phyloP scores from a whole-genome alignment of 2,888 invertebrate species.

The Drosophila yooni region DNA sequence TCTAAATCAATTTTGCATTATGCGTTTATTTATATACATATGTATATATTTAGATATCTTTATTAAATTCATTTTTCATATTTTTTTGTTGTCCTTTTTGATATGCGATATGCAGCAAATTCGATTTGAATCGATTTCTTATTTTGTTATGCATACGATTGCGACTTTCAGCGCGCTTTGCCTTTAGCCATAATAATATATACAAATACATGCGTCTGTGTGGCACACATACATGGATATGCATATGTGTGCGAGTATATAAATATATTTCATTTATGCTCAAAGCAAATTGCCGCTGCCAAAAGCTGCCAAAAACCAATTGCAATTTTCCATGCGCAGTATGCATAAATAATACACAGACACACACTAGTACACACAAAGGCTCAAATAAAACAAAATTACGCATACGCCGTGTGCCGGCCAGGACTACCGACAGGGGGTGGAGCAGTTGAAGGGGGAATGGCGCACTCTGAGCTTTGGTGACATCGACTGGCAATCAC shows the following conservation, averaged over 20 bases:
- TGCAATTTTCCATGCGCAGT: conserved; percentile 76
- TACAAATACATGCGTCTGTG: conserved; percentile 11
- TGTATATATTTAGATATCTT: too few species aligned
- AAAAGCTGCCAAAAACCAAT: conserved; percentile 74
- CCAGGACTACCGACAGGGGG: conserved; percentile 2
- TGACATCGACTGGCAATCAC: conserved; percentile 68
- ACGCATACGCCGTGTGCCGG: conserved; percentile 73
- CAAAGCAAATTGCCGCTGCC: conserved; percentile 67
- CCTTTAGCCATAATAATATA: conserved; percentile 23
- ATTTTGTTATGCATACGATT: conserved; percentile 52
- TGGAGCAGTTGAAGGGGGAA: neutral
- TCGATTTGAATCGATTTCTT: conserved; percentile 49
- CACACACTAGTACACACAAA: conserved; percentile 24
- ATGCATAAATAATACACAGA: conserved; percentile 75
- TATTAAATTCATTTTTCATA: neutral
- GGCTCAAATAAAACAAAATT: conserved; percentile 73
- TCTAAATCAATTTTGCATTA: conserved; percentile 21
- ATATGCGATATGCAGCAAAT: conserved; percentile 32
- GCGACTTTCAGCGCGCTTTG: conserved; percentile 29
- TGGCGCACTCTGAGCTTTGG: conserved; percentile 50
- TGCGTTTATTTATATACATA: conserved; percentile 1
- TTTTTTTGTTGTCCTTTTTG: neutral
- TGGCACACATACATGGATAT: neutral
- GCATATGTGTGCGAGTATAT: conserved; percentile 9
- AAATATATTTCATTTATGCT: conserved; percentile 63